A percentile compares a stretch with the other conserved stretches of the same genome.
Conservation (phyloP, 2,888 invertebrate species). For the Asteroscopus sphinx region DNA sequence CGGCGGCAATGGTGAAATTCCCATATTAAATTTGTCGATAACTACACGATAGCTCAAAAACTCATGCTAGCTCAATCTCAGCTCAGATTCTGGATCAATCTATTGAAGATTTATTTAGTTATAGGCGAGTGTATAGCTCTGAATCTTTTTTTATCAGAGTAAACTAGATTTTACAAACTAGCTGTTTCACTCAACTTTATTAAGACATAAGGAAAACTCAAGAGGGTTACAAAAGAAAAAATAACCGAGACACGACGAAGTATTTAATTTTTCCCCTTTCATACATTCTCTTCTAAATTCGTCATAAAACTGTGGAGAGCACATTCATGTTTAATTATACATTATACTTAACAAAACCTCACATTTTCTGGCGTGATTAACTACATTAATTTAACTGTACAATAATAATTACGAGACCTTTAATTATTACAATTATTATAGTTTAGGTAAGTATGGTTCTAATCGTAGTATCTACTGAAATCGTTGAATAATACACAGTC, state of each 20-base stretch:
- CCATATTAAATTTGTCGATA: no score
- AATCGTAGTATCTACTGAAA: conserved; percentile 79
- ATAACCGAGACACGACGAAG: conserved; percentile 87
- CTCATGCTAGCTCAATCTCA: no score
- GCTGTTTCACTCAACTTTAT: conserved; percentile 3
- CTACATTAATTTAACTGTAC: conserved; percentile 89
- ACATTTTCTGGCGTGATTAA: conserved; percentile 86
- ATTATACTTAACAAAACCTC: conserved; percentile 88
- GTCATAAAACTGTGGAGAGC: conserved; percentile 89
- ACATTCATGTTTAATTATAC: conserved; percentile 88
- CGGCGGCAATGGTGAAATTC: no score
- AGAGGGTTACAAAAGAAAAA: conserved; percentile 74
- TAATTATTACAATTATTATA: conserved; percentile 85
- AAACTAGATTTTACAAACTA: neutral
- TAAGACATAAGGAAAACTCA: conserved; percentile 46
- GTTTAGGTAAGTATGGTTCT: conserved; percentile 81
- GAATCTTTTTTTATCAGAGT: neutral
- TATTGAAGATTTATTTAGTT: no score
- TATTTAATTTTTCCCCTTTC: conserved; percentile 89
- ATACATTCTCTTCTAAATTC: conserved; percentile 90
- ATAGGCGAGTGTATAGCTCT: neutral
- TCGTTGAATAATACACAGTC: conserved; percentile 72
- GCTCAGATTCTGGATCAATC: no score
- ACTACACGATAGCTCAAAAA: no score
- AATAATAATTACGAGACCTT: conserved; percentile 89